Conservation (phyloP, 2,113 vertebrate species). For the Oncorhynchus kisutch region DNA sequence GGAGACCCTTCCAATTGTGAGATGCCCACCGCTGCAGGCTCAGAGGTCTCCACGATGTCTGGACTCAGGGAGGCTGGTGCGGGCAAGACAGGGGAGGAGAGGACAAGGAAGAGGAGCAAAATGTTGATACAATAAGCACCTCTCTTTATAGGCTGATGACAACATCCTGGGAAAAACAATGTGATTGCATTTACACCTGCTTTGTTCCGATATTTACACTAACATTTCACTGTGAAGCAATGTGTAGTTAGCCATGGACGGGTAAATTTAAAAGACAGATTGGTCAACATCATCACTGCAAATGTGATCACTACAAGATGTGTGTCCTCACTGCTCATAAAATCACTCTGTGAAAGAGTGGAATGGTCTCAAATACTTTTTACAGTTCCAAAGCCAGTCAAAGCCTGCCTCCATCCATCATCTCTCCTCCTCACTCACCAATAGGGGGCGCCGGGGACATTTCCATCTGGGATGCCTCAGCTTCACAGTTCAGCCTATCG, state of each 20-base stretch:
- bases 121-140: neutral
- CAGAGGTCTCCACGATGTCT: slow-evolving; percentile 86
- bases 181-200: too few relatives aligned
- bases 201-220: too few relatives aligned
- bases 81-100: neutral
- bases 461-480: slow-evolving; percentile 93
- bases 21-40: slow-evolving; percentile 82
- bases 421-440: slow-evolving; percentile 75
- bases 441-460: slow-evolving; percentile 89
- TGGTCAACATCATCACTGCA: neutral
- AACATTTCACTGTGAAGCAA: too few relatives aligned
- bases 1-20: slow-evolving; percentile 91
- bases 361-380: neutral
- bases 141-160: too few relatives aligned
- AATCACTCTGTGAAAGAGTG: slow-evolving; percentile 36
- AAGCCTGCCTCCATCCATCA: slow-evolving; percentile 75
- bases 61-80: slow-evolving; percentile 84
- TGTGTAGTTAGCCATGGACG: neutral
- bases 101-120: neutral
- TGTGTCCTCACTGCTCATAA: slow-evolving; percentile 36
- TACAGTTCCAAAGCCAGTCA: slow-evolving; percentile 61
- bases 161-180: too few relatives aligned
- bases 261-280: neutral
- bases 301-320: slow-evolving; percentile 29
- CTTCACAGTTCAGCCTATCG: slow-evolving; percentile 78